Evolutionary conservation across 2,797 vertebrate genomes (phyloP), one percentile per base, ranked within the genome.

Genomic region (Sebastes matsubarae): DNA sequence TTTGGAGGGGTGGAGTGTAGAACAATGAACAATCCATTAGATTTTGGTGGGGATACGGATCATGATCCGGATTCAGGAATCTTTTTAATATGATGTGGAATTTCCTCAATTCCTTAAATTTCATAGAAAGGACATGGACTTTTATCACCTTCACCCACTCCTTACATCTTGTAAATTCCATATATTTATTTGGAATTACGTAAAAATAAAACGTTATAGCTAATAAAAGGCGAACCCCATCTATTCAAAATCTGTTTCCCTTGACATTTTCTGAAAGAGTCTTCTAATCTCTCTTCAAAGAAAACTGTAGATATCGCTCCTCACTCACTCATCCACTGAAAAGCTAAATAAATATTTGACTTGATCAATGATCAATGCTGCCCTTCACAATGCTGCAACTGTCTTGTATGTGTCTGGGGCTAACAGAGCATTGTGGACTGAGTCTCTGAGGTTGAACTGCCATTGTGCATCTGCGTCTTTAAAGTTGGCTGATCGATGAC

Each of bases 291-390:
- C 20, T 70, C 9, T 54, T 64, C 14, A 64, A 59, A 78, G 59
- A 60, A 72, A 63, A 57, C 38, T 46, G 50, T 14, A 50, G 16
- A 46, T 42, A 74, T 81, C 77, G 66, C 25, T 73, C 38, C 61
- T 72, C 34, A 5, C 18, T 73, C 20, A 9, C 36, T 72, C 72
- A 42, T 65, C 82, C 18, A 32, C 66, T 14, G 16, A 38, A 60
- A 32, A 25, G 52, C 54, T 72, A 14, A 67, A 66, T 77, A 86
- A 91, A 92, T 93, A 81, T 92, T 90, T 86, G 77, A 85, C 42
- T 13, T n/a, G 25, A 85, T 86, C 81, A 25, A 65, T 84, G 73
- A 81, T 65, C 66, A 22, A n/a, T 34, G 57, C 3, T 12, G 32
- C 42, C 30, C 57, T 38, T 46, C 80, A 84, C 85, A 93, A 84